A percentile compares a stretch with the other conserved stretches of the same genome.
phyloP scores from a whole-genome alignment of 2,888 invertebrate species.

The Thumatha senex region DNA sequence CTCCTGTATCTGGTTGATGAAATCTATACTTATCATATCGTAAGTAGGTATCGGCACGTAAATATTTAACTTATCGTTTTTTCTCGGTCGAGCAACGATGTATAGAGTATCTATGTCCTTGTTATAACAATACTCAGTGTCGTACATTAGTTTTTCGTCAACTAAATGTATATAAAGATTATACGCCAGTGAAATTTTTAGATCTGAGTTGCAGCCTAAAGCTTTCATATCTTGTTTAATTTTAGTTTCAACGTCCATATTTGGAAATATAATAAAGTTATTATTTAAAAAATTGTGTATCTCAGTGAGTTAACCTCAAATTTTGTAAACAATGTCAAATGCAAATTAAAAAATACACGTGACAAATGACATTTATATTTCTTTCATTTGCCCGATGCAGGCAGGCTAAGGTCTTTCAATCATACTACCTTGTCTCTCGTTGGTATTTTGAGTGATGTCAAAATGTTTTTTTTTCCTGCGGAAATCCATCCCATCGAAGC shows the following conservation, averaged over 20 bases:
- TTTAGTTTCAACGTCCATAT: conserved; percentile 71
- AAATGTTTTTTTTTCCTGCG: no score
- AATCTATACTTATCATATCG: conserved; percentile 58
- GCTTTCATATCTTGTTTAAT: conserved; percentile 72
- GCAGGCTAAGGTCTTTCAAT: no score
- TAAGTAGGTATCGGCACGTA: conserved; percentile 69
- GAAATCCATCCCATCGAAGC: no score
- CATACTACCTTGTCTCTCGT: no score
- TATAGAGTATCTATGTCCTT: conserved; percentile 71
- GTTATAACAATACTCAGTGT: conserved; percentile 75
- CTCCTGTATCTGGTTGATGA: conserved; percentile 66
- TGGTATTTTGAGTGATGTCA: no score
- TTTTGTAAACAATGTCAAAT: background rate
- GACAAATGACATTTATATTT: no score
- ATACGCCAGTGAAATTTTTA: conserved; percentile 68
- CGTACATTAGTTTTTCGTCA: conserved; percentile 76
- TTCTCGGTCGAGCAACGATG: conserved; percentile 67
- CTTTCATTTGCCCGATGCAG: no score
- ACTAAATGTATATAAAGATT: conserved; percentile 71
- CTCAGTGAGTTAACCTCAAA: background rate
- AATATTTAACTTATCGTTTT: conserved; percentile 67
- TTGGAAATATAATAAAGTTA: conserved; percentile 11
- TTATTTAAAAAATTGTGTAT: background rate
- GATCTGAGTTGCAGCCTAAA: conserved; percentile 68
- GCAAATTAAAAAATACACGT: background rate